Conservation (phyloP, 2,797 vertebrate genomes). For the Vireo griseus region DNA sequence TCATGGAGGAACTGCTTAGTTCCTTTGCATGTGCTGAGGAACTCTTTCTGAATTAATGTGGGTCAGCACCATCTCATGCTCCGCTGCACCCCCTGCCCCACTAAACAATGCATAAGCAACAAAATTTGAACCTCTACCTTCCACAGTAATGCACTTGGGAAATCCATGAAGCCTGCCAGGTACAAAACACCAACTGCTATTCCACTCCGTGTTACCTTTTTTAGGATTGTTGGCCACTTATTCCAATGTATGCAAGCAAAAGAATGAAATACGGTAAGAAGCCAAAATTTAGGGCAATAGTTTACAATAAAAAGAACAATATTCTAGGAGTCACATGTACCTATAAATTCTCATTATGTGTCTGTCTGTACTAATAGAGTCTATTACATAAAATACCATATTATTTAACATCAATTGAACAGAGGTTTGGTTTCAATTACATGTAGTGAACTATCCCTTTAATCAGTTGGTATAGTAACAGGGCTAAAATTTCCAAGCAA, state of each 20-base stretch:
- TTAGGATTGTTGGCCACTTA: background rate
- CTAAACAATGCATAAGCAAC: background rate
- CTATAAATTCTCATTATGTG: background rate
- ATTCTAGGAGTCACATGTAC: background rate
- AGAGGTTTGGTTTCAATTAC: background rate
- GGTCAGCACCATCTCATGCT: background rate
- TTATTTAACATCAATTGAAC: background rate
- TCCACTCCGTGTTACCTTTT: conserved; percentile 10
- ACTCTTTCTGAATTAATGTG: background rate
- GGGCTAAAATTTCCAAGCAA: background rate
- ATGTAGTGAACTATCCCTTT: background rate
- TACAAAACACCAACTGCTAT: conserved; percentile 1
- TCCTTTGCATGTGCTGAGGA: background rate
- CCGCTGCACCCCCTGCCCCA: rapidly evolving
- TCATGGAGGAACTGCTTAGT: background rate
- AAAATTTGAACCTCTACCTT: background rate
- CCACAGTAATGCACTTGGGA: background rate
- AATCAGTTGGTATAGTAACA: background rate
- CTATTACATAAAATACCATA: background rate
- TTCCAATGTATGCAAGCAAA: background rate
- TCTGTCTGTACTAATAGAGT: background rate
- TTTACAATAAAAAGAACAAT: background rate
- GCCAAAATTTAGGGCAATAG: background rate
- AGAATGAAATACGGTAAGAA: background rate
- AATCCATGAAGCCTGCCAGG: background rate